Evolutionary conservation across 2,888 invertebrate genomes (phyloP).

Genomic region (Hyles lineata): DNA sequence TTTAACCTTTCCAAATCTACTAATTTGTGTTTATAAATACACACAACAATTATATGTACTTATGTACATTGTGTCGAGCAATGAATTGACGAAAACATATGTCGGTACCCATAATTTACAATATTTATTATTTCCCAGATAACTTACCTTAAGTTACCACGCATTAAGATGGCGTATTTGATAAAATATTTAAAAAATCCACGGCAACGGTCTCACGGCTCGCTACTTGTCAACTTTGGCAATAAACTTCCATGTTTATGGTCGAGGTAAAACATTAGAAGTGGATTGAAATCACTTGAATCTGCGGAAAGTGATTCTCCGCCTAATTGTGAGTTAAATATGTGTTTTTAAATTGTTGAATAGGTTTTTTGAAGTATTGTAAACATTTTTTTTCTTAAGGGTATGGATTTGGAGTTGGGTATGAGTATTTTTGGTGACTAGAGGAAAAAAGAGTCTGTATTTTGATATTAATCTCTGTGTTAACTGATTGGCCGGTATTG

Average conservation of each 20-base stretch:
- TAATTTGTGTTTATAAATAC: too few species aligned
- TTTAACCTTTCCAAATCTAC: too few species aligned
- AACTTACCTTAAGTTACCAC: not conserved
- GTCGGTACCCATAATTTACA: not conserved
- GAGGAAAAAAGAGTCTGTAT: too few species aligned
- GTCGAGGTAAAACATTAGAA: slow-evolving; percentile 17
- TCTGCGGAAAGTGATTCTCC: not conserved
- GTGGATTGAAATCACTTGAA: not conserved
- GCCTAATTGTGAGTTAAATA: slow-evolving; percentile 4
- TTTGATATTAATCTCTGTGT: too few species aligned
- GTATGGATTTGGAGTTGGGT: too few species aligned
- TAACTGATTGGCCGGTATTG: too few species aligned
- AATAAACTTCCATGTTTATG: slow-evolving; percentile 18
- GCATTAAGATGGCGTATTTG: not conserved
- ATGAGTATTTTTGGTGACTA: too few species aligned
- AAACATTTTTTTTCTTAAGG: too few species aligned
- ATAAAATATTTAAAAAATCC: not conserved
- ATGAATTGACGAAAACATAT: too few species aligned
- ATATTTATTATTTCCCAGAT: not conserved
- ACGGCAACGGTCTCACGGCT: slow-evolving; percentile 9
- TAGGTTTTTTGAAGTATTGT: too few species aligned
- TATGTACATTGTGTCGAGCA: too few species aligned
- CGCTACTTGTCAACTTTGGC: slow-evolving; percentile 25
- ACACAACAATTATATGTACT: too few species aligned
- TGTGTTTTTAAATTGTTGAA: slow-evolving; percentile 1